Conservation (phyloP, 2,888 invertebrate genomes). For the Morinoia aosen region DNA sequence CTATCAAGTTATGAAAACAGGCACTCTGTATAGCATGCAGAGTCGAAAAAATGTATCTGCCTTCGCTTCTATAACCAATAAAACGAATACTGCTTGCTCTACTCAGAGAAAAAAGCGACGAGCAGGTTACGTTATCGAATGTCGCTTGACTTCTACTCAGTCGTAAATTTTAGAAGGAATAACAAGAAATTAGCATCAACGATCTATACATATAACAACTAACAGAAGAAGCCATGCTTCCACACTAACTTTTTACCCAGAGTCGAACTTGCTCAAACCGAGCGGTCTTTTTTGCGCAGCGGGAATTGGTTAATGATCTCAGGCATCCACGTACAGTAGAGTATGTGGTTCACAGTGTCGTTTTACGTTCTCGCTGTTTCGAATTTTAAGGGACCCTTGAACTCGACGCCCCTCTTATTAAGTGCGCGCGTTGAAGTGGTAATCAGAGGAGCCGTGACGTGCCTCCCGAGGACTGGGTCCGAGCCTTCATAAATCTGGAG, state of each 20-base stretch:
- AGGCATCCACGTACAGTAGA: background rate
- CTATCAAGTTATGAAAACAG: too few relatives aligned
- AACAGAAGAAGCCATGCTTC: background rate
- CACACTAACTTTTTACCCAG: background rate
- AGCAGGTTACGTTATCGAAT: too few relatives aligned
- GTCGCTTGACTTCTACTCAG: too few relatives aligned
- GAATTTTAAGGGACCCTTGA: constrained; percentile 27
- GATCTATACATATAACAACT: too few relatives aligned
- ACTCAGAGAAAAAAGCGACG: too few relatives aligned
- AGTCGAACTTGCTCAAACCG: background rate
- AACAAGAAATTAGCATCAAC: too few relatives aligned
- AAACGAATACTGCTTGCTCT: too few relatives aligned
- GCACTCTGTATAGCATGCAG: too few relatives aligned
- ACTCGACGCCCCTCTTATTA: background rate
- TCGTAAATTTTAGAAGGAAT: too few relatives aligned
- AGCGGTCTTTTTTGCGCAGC: background rate
- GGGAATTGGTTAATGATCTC: background rate
- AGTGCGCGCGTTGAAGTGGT: background rate
- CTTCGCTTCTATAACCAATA: too few relatives aligned
- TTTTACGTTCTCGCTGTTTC: background rate
- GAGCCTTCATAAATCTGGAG: constrained; percentile 30
- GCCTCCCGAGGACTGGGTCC: background rate
- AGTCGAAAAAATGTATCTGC: too few relatives aligned
- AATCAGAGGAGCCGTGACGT: background rate
- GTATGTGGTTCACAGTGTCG: background rate